phyloP scores from a whole-genome alignment of 2,888 invertebrate genomes.

The Protula sp. region DNA sequence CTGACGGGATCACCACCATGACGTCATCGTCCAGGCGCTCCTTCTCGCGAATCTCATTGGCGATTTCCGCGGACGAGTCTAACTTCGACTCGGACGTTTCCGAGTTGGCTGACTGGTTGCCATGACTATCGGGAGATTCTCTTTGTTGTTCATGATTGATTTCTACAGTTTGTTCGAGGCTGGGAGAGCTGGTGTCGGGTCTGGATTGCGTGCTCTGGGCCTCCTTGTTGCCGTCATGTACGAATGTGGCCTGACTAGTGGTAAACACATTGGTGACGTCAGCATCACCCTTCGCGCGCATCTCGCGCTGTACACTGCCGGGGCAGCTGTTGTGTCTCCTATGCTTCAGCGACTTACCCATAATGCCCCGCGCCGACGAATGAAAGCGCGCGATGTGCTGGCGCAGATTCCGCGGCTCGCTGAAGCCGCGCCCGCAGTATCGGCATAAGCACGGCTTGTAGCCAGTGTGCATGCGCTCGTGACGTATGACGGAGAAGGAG shows the following conservation, averaged over 20 bases:
- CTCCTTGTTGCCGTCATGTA: neutral
- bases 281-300: neutral
- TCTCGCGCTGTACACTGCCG: neutral
- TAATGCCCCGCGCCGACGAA: conserved; percentile 16
- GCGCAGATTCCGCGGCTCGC: conserved; percentile 48
- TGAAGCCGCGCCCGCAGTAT: conserved; percentile 51
- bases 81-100: neutral
- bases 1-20: conserved; percentile 42
- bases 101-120: neutral
- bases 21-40: conserved; percentile 38
- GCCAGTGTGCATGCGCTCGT: conserved; percentile 52
- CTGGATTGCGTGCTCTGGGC: neutral
- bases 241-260: neutral
- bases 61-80: conserved; percentile 9
- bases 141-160: neutral
- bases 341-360: neutral
- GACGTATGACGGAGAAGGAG: conserved; percentile 48
- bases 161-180: neutral
- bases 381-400: conserved; percentile 51
- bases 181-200: neutral
- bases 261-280: too few species aligned
- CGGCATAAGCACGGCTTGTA: conserved; percentile 50
- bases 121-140: neutral
- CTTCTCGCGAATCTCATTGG: conserved; percentile 30
- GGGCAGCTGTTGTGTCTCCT: neutral